Evolutionary conservation across 1,140 invertebrate species (phyloP), one percentile per base, ranked within the genome.

Genomic region (Drosophila chauvacae): DNA sequence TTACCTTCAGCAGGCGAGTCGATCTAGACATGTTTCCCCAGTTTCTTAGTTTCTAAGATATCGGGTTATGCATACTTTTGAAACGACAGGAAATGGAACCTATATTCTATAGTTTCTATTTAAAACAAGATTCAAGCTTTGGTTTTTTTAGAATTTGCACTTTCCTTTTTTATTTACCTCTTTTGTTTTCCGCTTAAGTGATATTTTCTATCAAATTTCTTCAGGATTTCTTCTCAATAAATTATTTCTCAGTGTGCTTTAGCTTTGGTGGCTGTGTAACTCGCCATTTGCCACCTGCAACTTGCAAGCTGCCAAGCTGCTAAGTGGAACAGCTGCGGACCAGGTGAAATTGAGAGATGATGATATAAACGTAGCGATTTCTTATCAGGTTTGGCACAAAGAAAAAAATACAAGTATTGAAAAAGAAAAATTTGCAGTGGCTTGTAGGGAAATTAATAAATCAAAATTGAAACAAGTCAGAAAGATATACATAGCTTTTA

Each of bases 331-430:
- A 71, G 37, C 53, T 35, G 37, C 41, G 37, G 28, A 28, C 23
- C 50, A 20, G 56, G 69, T 59, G 69, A 72, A 72, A 72, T 37
- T 51, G 44, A 51, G 53, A 37, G 66, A 23, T 44, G 28, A 64
- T 62, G 58, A 23, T 23, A 65, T 62, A 65, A 65, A 62, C 28
- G 11, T 33, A 7, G 57, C 57, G 62, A 62, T 65, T 65, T 62
- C 58, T 65, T 65, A 65, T 68, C 64, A 65, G 42, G 60, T 39
- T 65, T 51, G 7, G 30, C 14, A 20, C 16, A 66, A 55, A 26
- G 7, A 9, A 55, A 28, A 2, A 11, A 18, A 13, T 18, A 30
- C 1, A 3, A 51, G 28, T 51, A 14, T 20, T 20, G 13, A 13
- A 11, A 13, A 13, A 1, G 3, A 18, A 18, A 50, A 50, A 35